Evolutionary conservation across 2,113 vertebrate genomes (phyloP).

Genomic region (Sapayoa aenigma): DNA sequence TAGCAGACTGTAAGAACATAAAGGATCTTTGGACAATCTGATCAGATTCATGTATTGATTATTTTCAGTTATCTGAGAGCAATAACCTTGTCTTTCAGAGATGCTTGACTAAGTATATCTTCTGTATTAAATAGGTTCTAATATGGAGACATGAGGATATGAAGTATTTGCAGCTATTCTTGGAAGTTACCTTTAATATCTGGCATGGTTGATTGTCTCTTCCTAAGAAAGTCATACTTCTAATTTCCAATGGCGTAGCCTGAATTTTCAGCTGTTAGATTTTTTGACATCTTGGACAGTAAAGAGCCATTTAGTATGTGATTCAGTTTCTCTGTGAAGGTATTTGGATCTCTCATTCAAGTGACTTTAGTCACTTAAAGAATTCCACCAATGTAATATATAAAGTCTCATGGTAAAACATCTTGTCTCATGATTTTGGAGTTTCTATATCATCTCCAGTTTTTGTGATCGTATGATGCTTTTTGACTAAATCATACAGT

Average conservation of each 20-base stretch:
- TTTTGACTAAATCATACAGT: not conserved
- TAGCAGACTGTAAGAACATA: not conserved
- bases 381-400: not conserved
- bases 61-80: not conserved
- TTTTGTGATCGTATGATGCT: not conserved
- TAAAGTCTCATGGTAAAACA: not conserved
- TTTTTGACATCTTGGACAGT: not conserved
- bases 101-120: not conserved
- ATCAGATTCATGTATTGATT: not conserved
- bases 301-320: not conserved
- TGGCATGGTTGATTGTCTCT: not conserved
- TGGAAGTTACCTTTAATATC: not conserved
- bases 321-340: not conserved
- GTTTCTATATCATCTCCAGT: not conserved
- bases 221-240: not conserved
- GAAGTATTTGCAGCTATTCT: not conserved
- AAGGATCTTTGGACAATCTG: not conserved
- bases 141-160: not conserved
- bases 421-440: not conserved
- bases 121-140: not conserved
- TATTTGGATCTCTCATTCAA: not conserved
- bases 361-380: not conserved
- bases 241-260: rapidly evolving
- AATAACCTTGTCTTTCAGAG: not conserved
- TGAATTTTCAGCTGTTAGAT: not conserved